A percentile compares a stretch with the other conserved stretches of the same genome.
Evolutionary conservation across 2,888 invertebrate genomes (phyloP).

Genomic region (Archips crataeganus): DNA sequence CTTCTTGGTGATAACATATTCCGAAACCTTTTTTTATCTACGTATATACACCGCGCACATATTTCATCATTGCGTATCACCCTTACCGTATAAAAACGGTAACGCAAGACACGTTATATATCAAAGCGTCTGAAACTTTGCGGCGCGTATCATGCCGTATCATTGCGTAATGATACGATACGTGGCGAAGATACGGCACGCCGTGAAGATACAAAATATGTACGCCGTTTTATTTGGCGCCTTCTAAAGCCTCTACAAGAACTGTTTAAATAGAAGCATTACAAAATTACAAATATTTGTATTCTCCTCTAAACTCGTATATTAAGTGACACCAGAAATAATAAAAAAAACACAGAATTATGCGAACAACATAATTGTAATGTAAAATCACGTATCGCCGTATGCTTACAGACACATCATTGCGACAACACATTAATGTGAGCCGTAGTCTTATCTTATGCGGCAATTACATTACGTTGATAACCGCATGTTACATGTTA

Average conservation of each 20-base stretch:
- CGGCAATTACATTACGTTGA: too few species aligned
- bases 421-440: too few species aligned
- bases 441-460: too few species aligned
- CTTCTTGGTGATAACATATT: neutral
- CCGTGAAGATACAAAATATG: neutral
- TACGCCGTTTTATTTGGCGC: neutral
- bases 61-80: neutral
- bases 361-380: too few species aligned
- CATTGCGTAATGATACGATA: neutral
- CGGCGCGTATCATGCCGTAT: too few species aligned
- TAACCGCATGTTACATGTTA: too few species aligned
- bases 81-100: neutral
- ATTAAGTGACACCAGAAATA: too few species aligned
- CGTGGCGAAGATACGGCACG: neutral
- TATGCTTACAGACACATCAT: too few species aligned
- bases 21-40: neutral
- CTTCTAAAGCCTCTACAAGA: neutral
- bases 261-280: neutral
- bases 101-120: too few species aligned
- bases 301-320: neutral
- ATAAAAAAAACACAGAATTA: too few species aligned
- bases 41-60: neutral
- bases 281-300: slow-evolving; percentile 1
- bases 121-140: too few species aligned
- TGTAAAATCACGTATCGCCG: too few species aligned